A percentile compares a stretch with the other conserved stretches of the same genome.
These are phyloP conservation scores for Metopia argyrocephala DNA, from an alignment of 2,888 invertebrate species.

Conservation along the genomic window DNA sequence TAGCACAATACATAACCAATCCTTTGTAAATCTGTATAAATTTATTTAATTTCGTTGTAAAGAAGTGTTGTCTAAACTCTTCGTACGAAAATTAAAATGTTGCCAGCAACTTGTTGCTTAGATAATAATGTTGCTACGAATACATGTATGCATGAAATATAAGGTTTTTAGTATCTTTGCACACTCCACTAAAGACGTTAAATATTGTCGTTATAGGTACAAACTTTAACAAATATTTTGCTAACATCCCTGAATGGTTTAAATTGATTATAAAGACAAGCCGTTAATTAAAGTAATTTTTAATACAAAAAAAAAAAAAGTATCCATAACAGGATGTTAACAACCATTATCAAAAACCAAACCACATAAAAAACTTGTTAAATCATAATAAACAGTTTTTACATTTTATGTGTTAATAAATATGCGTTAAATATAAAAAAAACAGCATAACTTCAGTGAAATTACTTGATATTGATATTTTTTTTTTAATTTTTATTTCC, in stretches of 20 bases:
- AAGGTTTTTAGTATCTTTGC: neutral
- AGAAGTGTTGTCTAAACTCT: no score
- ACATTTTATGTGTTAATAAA: neutral
- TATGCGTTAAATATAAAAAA: neutral
- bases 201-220: neutral
- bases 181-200: neutral
- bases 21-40: no score
- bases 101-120: neutral
- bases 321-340: conserved; percentile 45
- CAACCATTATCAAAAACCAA: conserved; percentile 27
- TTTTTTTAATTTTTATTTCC: no score
- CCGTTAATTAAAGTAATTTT: conserved; percentile 4
- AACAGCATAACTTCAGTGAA: no score
- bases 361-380: neutral
- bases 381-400: neutral
- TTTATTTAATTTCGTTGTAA: no score
- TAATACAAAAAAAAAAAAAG: conserved; percentile 15
- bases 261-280: neutral
- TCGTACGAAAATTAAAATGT: no score
- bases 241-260: conserved; percentile 7
- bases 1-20: no score
- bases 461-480: no score
- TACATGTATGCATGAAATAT: neutral
- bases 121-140: neutral
- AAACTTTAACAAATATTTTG: neutral